Percentiles rank a stretch among this genome's conserved stretches.
Conservation (phyloP, 2,888 invertebrate species). For the Sarcophaga caerulescens region DNA sequence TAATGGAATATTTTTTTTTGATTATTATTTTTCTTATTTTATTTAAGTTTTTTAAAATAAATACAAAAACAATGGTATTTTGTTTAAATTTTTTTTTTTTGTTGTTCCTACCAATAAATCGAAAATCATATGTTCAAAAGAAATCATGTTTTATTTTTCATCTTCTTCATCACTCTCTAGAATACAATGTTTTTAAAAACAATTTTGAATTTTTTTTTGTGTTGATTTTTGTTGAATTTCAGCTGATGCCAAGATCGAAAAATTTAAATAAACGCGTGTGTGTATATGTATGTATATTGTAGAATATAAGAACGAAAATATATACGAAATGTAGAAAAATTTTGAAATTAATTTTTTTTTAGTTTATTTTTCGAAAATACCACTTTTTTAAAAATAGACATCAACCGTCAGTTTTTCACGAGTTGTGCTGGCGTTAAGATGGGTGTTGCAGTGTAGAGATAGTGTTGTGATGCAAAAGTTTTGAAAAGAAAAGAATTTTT, state of each 20-base stretch:
- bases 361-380: slow-evolving; percentile 60
- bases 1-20: too few relatives aligned
- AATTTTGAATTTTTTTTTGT: slow-evolving; percentile 15
- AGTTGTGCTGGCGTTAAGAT: slow-evolving; percentile 77
- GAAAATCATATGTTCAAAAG: slow-evolving; percentile 31
- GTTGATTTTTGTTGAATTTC: slow-evolving; percentile 29
- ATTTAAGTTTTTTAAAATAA: not conserved
- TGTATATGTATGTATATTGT: not conserved
- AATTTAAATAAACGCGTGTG: slow-evolving; percentile 6
- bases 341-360: slow-evolving; percentile 47
- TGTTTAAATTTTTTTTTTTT: not conserved
- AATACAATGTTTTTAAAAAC: not conserved
- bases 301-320: slow-evolving; percentile 3
- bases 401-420: slow-evolving; percentile 78
- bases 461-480: not conserved
- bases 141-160: slow-evolving; percentile 25
- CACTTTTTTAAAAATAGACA: slow-evolving; percentile 78
- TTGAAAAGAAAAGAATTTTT: not conserved
- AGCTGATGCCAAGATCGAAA: slow-evolving; percentile 53
- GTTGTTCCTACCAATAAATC: not conserved
- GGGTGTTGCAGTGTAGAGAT: not conserved
- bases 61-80: not conserved
- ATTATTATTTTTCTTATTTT: too few relatives aligned
- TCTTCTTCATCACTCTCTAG: slow-evolving; percentile 1
- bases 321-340: slow-evolving; percentile 30